Base-by-base conservation (phyloP, 1,140 invertebrate species). In the Drosophila obscura region DNA sequence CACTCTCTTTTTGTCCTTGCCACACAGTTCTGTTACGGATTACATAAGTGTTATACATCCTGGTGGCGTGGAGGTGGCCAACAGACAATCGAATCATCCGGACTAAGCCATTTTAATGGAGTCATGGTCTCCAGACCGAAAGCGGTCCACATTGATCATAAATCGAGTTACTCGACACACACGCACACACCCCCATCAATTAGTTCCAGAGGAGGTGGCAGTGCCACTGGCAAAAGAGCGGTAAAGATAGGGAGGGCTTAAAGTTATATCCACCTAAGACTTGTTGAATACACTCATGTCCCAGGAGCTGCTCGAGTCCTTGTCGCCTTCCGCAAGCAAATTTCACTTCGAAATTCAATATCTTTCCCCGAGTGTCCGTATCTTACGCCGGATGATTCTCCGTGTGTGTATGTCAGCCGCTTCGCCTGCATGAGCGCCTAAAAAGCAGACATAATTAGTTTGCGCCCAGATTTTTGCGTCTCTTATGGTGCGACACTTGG, bases 391-490 rank as follows among this genome's bases (percentile, higher is more conserved):
- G 31, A 39, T 56, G 44, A 2, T 8, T 31, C 28, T 61, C 28
- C 19, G 55, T 66, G 73, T 49, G 44, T 51, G 41, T 67, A 39
- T 73, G 61, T 56, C 28, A 28, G 6, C 7, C 31, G 8, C 8
- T 8, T 66, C 67, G 75, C 58, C 80, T 83, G 71, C 76, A 62
- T 83, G 73, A 83, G 80, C 77, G 63, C 67, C 80, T 80, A 84
- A 85, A 84, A 84, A 73, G 80, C 73, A 77, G 77, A 81, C 73
- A 80, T 84, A 85, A 84, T 84, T 84, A 81, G 82, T 81, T 84
- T 87, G 85, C 57, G 68, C 61, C 50, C 64, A 77, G 77, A 87
- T 84, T 84, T 84, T 74, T 58, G 52, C 73, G 62, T 63, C 72
- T 75, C 75, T 62, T 31, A 60, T 58, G 79, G 59, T 56, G 41